Percentiles rank a stretch among this genome's conserved stretches.
Conservation (phyloP, 23 tunicate species). For the Styela clava region DNA sequence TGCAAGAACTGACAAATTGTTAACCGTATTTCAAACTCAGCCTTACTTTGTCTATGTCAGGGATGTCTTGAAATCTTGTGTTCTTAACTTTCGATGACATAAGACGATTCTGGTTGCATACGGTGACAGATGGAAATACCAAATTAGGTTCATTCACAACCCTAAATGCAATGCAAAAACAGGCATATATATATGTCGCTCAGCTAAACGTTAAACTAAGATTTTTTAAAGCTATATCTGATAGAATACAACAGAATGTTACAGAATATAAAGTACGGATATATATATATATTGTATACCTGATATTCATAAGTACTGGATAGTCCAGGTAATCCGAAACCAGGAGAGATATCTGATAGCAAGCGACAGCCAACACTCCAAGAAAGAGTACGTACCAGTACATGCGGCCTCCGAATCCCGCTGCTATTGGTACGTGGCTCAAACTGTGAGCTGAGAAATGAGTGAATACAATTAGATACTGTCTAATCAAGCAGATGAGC, state of each 20-base stretch:
- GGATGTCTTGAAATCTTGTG: constrained; percentile 2
- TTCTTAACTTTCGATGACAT: constrained; percentile 5
- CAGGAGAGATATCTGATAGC: constrained; percentile 6
- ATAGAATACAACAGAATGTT: no score
- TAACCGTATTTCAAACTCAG: no score
- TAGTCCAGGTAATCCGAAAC: not conserved
- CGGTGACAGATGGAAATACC: not conserved
- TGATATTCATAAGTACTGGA: constrained; percentile 14
- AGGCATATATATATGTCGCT: no score
- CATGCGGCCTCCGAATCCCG: not conserved
- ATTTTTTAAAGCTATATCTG: no score
- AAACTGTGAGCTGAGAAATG: constrained; percentile 1
- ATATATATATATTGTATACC: not conserved
- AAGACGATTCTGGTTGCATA: constrained; percentile 7
- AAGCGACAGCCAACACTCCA: not conserved
- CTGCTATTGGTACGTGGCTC: not conserved
- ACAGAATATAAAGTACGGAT: no score
- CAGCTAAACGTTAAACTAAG: no score
- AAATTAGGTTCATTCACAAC: not conserved
- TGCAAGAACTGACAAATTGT: no score
- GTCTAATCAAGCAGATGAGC: no score
- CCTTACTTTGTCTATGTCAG: not conserved
- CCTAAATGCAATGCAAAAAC: constrained; percentile 2
- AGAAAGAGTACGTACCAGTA: constrained; percentile 11
- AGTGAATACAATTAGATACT: no score